phyloP scores from a whole-genome alignment of 2,888 invertebrate species.

The Allolobophora icterica region DNA sequence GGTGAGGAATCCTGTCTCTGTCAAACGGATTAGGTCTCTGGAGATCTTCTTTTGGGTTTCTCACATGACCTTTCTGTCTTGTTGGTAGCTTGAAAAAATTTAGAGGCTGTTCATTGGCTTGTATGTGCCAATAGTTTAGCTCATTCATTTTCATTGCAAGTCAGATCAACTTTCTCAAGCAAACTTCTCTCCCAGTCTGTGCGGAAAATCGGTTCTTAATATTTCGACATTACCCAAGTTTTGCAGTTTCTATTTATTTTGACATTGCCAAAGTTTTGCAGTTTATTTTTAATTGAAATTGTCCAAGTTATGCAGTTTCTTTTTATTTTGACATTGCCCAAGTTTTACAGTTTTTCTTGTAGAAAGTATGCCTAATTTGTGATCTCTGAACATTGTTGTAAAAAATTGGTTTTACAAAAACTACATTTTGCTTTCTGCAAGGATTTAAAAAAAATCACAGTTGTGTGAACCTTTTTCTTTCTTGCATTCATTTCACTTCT shows the following conservation, averaged over 20 bases:
- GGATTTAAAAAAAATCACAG: too few relatives aligned
- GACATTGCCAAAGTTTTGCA: too few relatives aligned
- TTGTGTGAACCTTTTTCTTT: not conserved
- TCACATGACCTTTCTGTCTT: not conserved
- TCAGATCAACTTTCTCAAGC: not conserved
- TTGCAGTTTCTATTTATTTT: not conserved
- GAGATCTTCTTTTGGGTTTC: not conserved
- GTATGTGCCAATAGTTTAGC: not conserved
- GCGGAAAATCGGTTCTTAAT: not conserved
- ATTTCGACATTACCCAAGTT: not conserved
- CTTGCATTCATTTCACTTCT: not conserved
- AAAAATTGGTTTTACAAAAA: not conserved
- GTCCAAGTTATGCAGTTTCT: too few relatives aligned
- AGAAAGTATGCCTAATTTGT: not conserved
- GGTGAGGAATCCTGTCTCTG: slow-evolving; percentile 31
- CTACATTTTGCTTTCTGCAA: not conserved
- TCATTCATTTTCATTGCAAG: too few relatives aligned
- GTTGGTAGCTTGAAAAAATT: not conserved
- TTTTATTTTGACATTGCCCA: too few relatives aligned
- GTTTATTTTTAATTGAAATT: too few relatives aligned
- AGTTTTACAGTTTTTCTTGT: too few relatives aligned
- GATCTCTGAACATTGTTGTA: not conserved
- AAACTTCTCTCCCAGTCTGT: too few relatives aligned
- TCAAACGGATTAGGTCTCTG: not conserved
- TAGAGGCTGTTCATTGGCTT: not conserved